Evolutionary conservation across 2,888 invertebrate species (phyloP), one percentile per base, ranked within the genome.

Genomic region (Drosophila histrio): DNA sequence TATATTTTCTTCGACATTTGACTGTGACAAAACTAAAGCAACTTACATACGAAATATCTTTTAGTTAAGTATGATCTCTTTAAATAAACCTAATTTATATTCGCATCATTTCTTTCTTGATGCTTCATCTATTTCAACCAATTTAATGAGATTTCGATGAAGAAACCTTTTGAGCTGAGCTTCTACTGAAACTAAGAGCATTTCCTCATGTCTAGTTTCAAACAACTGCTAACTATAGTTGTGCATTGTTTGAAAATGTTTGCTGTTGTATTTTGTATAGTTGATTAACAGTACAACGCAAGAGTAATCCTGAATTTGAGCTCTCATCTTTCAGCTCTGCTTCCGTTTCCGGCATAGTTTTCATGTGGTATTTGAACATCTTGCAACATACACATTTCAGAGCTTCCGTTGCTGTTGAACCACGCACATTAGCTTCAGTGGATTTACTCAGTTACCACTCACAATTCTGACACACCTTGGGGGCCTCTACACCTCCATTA

Each of bases 301-400:
- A 49, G 8, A n/a, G 49, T 26, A n/a, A 50, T 26, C 15, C 56
- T 30, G 8, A 32, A 11, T 46, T 62, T 62, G 38, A 59, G 56
- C 69, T 76, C 57, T 46, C 52, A 54, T 72, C 63, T 54, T 47
- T 61, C 59, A 50, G 66, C 71, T 21, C 8, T 57, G 71, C 68
- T 82, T 76, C 85, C 82, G 78, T 78, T 85, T 83, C 85, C 85
- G 82, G 84, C 66, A 63, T 72, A 74, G 77, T 78, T 83, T 76
- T 74, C 57, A 32, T 61, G 56, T 28, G 61, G 52, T 30, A 41
- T 63, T 63, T 39, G 43, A 44, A 54, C 50, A 63, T 63, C 49
- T 52, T 60, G n/a, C 44, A 47, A 38, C 32, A 57, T 52, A 50
- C 28, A 43, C 15, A 30, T 32, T 41, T 30, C 66, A 47, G 36